A percentile compares a stretch with the other conserved stretches of the same genome.
Conservation (phyloP, 2,888 invertebrate species). For the Troides aeacus region DNA sequence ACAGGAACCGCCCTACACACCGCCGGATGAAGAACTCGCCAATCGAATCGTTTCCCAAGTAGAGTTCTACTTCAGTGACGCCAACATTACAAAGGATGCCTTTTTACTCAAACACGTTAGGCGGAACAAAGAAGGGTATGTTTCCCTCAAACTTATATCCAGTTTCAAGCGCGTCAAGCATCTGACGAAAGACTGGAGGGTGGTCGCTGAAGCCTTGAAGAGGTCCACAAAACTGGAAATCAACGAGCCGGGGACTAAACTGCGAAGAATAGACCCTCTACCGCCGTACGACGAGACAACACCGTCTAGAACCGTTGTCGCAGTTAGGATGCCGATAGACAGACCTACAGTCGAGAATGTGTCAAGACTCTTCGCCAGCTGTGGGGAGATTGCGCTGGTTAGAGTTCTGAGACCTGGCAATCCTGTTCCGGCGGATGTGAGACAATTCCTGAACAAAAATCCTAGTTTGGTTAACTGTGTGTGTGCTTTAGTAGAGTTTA, state of each 20-base stretch:
- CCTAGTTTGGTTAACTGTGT: conserved; percentile 92
- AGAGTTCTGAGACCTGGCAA: conserved; percentile 93
- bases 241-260: conserved; percentile 94
- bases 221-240: conserved; percentile 90
- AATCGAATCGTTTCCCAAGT: conserved; percentile 92
- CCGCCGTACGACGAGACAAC: conserved; percentile 96
- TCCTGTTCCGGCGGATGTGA: conserved; percentile 93
- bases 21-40: conserved; percentile 88
- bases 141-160: conserved; percentile 95
- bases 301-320: conserved; percentile 94
- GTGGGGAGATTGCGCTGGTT: conserved; percentile 94
- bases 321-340: conserved; percentile 90
- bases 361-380: conserved; percentile 92
- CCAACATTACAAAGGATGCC: conserved; percentile 96
- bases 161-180: conserved; percentile 97
- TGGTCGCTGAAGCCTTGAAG: conserved; percentile 91
- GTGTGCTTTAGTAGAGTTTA: conserved; percentile 95
- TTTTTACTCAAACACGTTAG: conserved; percentile 96
- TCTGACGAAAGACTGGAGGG: conserved; percentile 95
- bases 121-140: conserved; percentile 96
- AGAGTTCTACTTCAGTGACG: conserved; percentile 97
- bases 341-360: conserved; percentile 93
- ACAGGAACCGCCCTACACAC: conserved; percentile 82
- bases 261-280: conserved; percentile 90
- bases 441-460: conserved; percentile 94